Percentiles rank a stretch among this genome's conserved stretches.
phyloP scores from a whole-genome alignment of 1,140 invertebrate species.

The Pinna nobilis region DNA sequence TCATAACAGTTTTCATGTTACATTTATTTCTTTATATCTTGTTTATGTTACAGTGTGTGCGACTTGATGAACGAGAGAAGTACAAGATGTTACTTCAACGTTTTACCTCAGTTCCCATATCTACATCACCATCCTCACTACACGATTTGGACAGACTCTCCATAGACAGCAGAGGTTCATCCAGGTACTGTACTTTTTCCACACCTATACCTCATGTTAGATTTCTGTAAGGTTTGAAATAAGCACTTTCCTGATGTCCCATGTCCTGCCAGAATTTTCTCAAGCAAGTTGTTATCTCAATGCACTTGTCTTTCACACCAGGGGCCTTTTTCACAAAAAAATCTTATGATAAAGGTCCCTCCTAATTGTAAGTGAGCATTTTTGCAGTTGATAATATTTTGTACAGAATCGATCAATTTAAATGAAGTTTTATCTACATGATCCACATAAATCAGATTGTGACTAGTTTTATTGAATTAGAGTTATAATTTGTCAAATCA shows the following conservation, averaged over 20 bases:
- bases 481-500: too few species aligned
- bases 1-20: background rate
- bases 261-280: background rate
- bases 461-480: too few species aligned
- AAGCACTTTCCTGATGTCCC: background rate
- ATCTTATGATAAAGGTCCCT: background rate
- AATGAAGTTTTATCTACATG: too few species aligned
- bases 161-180: background rate
- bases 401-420: too few species aligned
- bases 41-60: conserved; percentile 50
- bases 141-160: background rate
- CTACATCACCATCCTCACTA: conserved; percentile 2
- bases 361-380: background rate
- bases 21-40: background rate
- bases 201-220: background rate
- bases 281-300: background rate
- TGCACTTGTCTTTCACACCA: background rate
- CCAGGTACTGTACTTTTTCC: background rate
- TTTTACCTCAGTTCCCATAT: conserved; percentile 35
- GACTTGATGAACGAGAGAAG: conserved; percentile 45
- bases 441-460: too few species aligned
- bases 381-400: too few species aligned
- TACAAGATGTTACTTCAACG: conserved; percentile 48
- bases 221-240: background rate
- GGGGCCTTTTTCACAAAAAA: background rate